Evolutionary conservation across 1,140 invertebrate genomes (phyloP).

Genomic region (fruit fly (Drosophila melanogaster)): DNA sequence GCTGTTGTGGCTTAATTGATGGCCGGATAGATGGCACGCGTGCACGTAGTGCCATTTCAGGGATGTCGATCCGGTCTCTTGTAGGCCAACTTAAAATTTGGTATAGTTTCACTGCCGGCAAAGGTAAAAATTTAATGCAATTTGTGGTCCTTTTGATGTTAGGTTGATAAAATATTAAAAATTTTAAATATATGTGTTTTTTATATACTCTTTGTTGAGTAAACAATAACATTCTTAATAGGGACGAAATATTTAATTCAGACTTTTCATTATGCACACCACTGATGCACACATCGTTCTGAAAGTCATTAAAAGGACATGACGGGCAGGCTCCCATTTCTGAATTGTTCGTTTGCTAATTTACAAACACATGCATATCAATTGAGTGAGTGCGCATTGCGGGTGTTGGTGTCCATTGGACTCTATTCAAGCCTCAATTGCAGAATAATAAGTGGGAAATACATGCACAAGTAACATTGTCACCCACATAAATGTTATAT

Average conservation of each 20-base stretch:
- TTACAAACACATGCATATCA: slow-evolving; percentile 42
- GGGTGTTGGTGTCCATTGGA: not conserved
- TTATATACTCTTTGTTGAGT: no score
- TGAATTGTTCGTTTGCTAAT: slow-evolving; percentile 15
- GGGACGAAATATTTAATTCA: no score
- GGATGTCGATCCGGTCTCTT: not conserved
- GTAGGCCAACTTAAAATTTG: not conserved
- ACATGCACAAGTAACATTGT: not conserved
- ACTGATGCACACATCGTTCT: slow-evolving; percentile 20
- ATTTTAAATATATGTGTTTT: no score
- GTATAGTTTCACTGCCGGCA: not conserved
- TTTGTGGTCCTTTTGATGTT: no score
- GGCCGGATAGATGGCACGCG: slow-evolving; percentile 50
- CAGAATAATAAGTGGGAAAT: slow-evolving; percentile 31
- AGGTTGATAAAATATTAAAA: no score
- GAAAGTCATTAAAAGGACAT: slow-evolving; percentile 59
- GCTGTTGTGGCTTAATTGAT: slow-evolving; percentile 53
- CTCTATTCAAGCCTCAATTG: slow-evolving; percentile 10
- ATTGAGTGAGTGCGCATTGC: slow-evolving; percentile 20
- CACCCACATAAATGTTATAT: not conserved
- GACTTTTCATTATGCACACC: not conserved
- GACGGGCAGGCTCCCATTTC: not conserved
- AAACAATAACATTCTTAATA: no score
- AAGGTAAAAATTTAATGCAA: not conserved
- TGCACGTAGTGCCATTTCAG: not conserved